Evolutionary conservation across 2,113 vertebrate species (phyloP).

Genomic region (Gallinago paraguaiae): DNA sequence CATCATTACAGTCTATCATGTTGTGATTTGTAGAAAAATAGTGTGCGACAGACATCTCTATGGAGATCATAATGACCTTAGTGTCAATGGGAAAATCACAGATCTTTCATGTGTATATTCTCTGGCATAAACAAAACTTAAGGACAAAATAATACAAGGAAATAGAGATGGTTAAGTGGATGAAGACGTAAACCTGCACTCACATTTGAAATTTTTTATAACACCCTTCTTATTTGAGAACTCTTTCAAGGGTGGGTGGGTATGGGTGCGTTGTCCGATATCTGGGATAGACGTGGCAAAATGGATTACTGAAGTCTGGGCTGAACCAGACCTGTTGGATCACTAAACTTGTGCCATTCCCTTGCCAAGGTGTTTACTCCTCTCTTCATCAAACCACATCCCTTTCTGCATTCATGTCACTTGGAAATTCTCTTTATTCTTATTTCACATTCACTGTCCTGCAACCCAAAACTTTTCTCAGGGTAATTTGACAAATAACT

Average conservation of each 20-base stretch:
- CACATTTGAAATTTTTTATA: not conserved
- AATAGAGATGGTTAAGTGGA: not conserved
- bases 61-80: conserved; percentile 40
- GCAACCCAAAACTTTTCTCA: not conserved
- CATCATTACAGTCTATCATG: conserved; percentile 56
- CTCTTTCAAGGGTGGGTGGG: not conserved
- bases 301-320: not conserved
- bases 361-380: not conserved
- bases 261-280: not conserved
- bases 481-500: not conserved
- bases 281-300: not conserved
- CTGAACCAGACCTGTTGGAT: not conserved
- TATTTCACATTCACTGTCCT: not conserved
- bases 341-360: not conserved
- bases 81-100: not conserved
- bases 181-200: not conserved
- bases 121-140: not conserved
- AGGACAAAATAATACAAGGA: not conserved
- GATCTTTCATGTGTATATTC: not conserved
- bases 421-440: not conserved
- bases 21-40: conserved; percentile 64
- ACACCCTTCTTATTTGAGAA: not conserved
- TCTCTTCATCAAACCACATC: not conserved
- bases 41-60: conserved; percentile 38
- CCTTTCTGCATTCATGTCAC: not conserved